Evolutionary conservation across 2,888 invertebrate genomes (phyloP).

Genomic region (Encarsia formosa): DNA sequence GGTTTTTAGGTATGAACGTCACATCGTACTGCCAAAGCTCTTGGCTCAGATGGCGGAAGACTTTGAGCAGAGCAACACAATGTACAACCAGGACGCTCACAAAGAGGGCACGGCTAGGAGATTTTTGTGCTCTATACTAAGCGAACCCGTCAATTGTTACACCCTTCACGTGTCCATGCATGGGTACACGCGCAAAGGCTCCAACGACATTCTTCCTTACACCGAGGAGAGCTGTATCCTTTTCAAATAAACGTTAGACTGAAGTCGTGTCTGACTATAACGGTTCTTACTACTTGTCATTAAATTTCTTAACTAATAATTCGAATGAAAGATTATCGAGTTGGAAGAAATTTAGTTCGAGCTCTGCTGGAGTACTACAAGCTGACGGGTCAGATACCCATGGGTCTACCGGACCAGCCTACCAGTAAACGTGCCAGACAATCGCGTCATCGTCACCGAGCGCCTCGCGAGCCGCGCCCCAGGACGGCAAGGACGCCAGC

Average conservation of each 20-base stretch:
- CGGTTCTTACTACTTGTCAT: no score
- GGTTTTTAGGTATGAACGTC: slow-evolving; percentile 77
- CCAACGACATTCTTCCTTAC: slow-evolving; percentile 74
- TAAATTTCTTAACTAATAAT: no score
- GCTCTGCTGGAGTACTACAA: slow-evolving; percentile 80
- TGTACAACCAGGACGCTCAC: slow-evolving; percentile 86
- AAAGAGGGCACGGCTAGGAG: slow-evolving; percentile 86
- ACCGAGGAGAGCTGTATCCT: slow-evolving; percentile 96
- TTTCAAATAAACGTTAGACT: no score
- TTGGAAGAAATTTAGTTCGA: slow-evolving; percentile 72
- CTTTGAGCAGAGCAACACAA: slow-evolving; percentile 78
- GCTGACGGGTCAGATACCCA: slow-evolving; percentile 65
- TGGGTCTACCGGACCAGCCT: slow-evolving; percentile 46
- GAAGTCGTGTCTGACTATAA: no score
- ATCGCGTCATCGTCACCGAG: slow-evolving; percentile 43
- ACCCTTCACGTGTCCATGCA: slow-evolving; percentile 87
- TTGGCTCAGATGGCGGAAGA: slow-evolving; percentile 84
- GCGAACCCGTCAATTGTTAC: slow-evolving; percentile 81
- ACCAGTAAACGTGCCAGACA: slow-evolving; percentile 44
- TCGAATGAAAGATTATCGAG: slow-evolving; percentile 68
- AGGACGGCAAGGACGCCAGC: slow-evolving; percentile 46
- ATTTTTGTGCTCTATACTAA: slow-evolving; percentile 70
- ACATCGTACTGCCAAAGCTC: slow-evolving; percentile 91
- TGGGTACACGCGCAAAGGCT: slow-evolving; percentile 73
- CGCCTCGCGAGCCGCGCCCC: slow-evolving; percentile 41